Evolutionary conservation across 1,140 invertebrate species (phyloP), one percentile per base, ranked within the genome.

Genomic region (Sycobia sp.): DNA sequence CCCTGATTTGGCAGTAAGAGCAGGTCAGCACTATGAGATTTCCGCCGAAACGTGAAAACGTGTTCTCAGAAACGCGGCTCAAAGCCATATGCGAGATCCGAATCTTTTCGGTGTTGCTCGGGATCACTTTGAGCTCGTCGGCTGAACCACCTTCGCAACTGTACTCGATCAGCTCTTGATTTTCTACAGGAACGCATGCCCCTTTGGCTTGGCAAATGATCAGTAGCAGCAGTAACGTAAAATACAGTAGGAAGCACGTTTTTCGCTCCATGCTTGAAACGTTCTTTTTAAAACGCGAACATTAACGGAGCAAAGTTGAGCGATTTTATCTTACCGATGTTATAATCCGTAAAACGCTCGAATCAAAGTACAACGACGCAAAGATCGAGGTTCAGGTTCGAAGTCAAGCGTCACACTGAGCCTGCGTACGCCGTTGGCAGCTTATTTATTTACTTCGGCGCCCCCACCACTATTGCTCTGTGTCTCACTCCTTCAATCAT

Each of bases 361-460:
- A n/a, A n/a, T n/a, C n/a, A n/a, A n/a, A n/a, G n/a, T n/a, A n/a
- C n/a, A n/a, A n/a, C n/a, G n/a, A n/a, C n/a, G n/a, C n/a, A n/a
- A n/a, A n/a, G n/a, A n/a, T n/a, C n/a, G n/a, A n/a, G n/a, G n/a
- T n/a, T n/a, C n/a, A n/a, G n/a, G 61, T 39, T 56, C 44, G 23
- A 32, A 49, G 29, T 23, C 39, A 3, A 22, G 39, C 10, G 60
- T 60, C 62, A 50, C 66, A 82, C 80, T 82, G 76, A 75, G 74
- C 69, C 68, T 69, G 65, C 66, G 66, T 73, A 66, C 65, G 69
- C 67, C 62, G 70, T 72, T 75, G 70, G 69, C 68, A 73, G 67
- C 73, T 76, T 79, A 80, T 79, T 82, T 82, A 82, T 82, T 82
- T 79, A 80, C 77, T 69, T 70, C 62, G 50, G 55, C 54, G 10